These are phyloP conservation scores for Dasyurus viverrinus DNA, from an alignment of 2,113 vertebrate genomes.

Conservation along the genomic window DNA sequence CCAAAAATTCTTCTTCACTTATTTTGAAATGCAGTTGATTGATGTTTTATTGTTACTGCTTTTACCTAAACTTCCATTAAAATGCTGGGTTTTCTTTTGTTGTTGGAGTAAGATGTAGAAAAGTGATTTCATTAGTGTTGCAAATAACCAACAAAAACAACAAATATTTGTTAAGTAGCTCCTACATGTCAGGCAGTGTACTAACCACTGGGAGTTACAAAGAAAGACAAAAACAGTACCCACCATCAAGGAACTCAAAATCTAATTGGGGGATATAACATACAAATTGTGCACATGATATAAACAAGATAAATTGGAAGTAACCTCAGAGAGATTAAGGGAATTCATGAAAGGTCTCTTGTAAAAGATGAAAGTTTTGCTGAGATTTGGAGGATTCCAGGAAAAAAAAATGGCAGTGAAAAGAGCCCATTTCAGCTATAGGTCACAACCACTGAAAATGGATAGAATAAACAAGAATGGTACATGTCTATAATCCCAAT, in stretches of 20 bases:
- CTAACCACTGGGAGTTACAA: neutral
- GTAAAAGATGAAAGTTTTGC: neutral
- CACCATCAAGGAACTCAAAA: neutral
- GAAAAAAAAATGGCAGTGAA: neutral
- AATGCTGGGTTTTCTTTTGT: neutral
- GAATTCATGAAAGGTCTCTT: neutral
- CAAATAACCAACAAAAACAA: neutral
- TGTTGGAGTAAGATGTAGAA: neutral
- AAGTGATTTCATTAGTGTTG: neutral
- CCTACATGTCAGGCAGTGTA: neutral
- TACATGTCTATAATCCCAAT: neutral
- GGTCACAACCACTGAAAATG: neutral
- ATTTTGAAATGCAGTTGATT: conserved; percentile 27
- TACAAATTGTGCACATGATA: neutral
- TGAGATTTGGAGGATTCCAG: neutral
- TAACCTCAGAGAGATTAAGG: neutral
- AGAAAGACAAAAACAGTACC: neutral
- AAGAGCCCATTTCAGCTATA: neutral
- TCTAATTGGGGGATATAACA: neutral
- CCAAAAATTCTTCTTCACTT: conserved; percentile 29
- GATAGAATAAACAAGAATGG: neutral
- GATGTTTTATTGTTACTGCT: neutral
- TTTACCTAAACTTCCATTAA: neutral
- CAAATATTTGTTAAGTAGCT: neutral
- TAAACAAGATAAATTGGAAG: neutral